Evolutionary conservation across 1,140 invertebrate species (phyloP), one percentile per base, ranked within the genome.

Genomic region (Paralvinella palmiformis): DNA sequence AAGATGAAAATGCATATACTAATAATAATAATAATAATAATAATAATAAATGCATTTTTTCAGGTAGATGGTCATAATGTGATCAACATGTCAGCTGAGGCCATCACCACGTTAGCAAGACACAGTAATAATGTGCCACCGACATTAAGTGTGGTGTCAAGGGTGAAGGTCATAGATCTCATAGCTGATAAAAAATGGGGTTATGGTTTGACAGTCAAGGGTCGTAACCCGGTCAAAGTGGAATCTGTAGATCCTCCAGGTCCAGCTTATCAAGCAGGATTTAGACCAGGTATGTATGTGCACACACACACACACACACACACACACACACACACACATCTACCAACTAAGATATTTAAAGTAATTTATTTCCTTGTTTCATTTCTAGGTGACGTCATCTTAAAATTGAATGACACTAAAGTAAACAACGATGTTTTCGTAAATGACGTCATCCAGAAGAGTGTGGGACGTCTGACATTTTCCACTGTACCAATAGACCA

Each of bases 1-100:
- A n/a, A n/a, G n/a, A n/a, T n/a, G n/a, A n/a, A n/a, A n/a, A n/a
- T n/a, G n/a, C n/a, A n/a, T n/a, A n/a, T n/a, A n/a, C n/a, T n/a
- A n/a, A n/a, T n/a, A n/a, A n/a, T n/a, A n/a, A n/a, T n/a, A n/a
- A n/a, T n/a, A n/a, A n/a, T n/a, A n/a, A n/a, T n/a, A n/a, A n/a
- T n/a, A n/a, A n/a, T n/a, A n/a, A n/a, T n/a, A n/a, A n/a, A n/a
- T n/a, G n/a, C n/a, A n/a, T n/a, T n/a, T n/a, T n/a, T n/a, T n/a
- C n/a, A 79, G 58, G 55, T 81, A 20, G 76, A 79, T 59, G 74
- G 70, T 6, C 71, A 73, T 24, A 76, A 81, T 69, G 79, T 80
- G 1, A 69, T 71, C 1, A 65, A 69, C n/a, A 66, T 76, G 66
- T 73, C 78, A 0, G 68, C 69, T 13, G 71, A 75, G 5, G 65